Evolutionary conservation across 2,888 invertebrate genomes (phyloP), one percentile per base, ranked within the genome.

Genomic region (Sepiola atlantica): DNA sequence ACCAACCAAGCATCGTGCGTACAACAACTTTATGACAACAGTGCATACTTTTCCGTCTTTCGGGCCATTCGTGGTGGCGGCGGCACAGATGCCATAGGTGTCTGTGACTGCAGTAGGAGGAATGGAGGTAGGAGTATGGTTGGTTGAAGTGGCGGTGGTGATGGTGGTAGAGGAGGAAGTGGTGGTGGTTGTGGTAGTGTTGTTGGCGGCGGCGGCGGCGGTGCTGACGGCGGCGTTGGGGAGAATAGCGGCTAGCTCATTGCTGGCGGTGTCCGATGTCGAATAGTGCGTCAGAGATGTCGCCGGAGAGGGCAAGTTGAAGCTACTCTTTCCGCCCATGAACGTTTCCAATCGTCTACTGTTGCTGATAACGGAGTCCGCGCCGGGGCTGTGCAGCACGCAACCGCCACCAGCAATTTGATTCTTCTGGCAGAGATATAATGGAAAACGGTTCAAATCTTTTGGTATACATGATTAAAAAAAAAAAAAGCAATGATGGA

Each of bases 341-440:
- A 92, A 92, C 14, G 92, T 92, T n/a, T 55, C 92, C n/a, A 92
- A 55, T 45, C 55, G 92, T 54, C 92, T 92, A 92, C 92, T 55
- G 55, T 92, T 92, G 92, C 92, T 92, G 92, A 92, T 92, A n/a
- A 92, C 54, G 92, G 92, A 92, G 55, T 92, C 92, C 92, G n/a
- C 92, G 45, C 92, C 92, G n/a, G 92, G 92, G n/a, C 92, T 92
- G 55, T 92, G 92, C 45, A 92, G 54, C 45, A 92, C 18, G 28
- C 35, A 45, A 6, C 55, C 92, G 54, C 92, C 92, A 92, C 92
- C 92, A 54, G 54, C 54, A 55, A 92, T 92, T 92, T 92, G 92
- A 92, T 92, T 92, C 92, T 55, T 54, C 92, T 92, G 92, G 92
- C 92, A 92, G 92, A 92, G 92, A 54, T 92, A 92, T n/a, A 45